Conservation (phyloP, 2,888 invertebrate species). For the Drosophila austrosaltans region DNA sequence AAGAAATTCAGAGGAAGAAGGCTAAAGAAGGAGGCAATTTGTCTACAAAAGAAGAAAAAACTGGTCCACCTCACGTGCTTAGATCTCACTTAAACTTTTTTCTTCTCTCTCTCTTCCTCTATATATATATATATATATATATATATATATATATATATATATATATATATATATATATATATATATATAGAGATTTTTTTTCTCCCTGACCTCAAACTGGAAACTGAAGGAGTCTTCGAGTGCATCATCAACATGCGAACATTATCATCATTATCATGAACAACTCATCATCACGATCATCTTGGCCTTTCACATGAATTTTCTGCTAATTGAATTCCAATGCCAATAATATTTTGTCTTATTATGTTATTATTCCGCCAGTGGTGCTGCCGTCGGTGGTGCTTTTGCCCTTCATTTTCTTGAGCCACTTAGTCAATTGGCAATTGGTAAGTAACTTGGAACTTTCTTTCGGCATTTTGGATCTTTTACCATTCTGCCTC, state of each 20-base stretch:
- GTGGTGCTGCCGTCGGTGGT: slow-evolving; percentile 34
- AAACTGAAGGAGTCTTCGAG: slow-evolving; percentile 25
- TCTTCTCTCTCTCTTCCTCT: slow-evolving; percentile 25
- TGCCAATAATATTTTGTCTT: slow-evolving; percentile 76
- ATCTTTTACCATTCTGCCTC: slow-evolving; percentile 33
- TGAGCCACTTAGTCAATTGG: slow-evolving; percentile 56
- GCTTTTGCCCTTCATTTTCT: slow-evolving; percentile 51
- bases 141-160: slow-evolving; percentile 20
- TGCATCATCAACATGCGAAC: slow-evolving; percentile 2
- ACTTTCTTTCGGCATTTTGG: slow-evolving; percentile 64
- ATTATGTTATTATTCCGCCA: slow-evolving; percentile 72
- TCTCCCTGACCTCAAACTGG: slow-evolving; percentile 72
- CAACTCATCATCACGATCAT: slow-evolving; percentile 1
- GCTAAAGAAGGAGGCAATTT: slow-evolving; percentile 48
- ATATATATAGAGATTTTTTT: slow-evolving; percentile 38
- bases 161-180: slow-evolving; percentile 12
- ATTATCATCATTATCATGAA: slow-evolving; percentile 11
- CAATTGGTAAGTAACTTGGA: slow-evolving; percentile 51
- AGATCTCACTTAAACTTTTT: not conserved
- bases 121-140: not conserved
- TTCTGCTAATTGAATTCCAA: slow-evolving; percentile 75
- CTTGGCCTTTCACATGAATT: slow-evolving; percentile 57
- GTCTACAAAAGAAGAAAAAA: slow-evolving; percentile 60
- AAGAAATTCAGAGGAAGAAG: not conserved
- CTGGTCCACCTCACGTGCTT: slow-evolving; percentile 68